Conservation (phyloP, 2,113 vertebrate species). For the Strix aluco region DNA sequence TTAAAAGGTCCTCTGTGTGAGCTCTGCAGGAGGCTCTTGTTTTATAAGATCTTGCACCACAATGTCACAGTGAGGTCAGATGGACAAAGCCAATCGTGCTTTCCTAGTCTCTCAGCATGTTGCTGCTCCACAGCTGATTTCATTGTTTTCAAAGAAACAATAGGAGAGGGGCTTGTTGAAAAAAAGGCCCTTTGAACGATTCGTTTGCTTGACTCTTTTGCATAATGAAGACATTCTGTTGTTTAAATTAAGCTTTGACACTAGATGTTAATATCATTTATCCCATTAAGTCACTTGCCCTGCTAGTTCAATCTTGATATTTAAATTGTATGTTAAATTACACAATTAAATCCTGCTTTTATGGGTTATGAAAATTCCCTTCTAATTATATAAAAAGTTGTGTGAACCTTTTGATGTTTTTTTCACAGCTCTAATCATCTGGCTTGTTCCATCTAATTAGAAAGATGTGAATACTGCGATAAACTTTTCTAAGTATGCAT, state of each 20-base stretch:
- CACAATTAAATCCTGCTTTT: conserved; percentile 76
- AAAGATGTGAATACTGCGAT: conserved; percentile 66
- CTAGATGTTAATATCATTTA: conserved; percentile 80
- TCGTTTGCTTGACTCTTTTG: conserved; percentile 77
- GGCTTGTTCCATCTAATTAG: conserved; percentile 71
- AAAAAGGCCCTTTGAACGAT: conserved; percentile 71
- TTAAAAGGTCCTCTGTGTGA: conserved; percentile 71
- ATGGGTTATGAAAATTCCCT: conserved; percentile 73
- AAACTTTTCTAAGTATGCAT: conserved; percentile 67
- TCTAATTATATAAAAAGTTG: conserved; percentile 73
- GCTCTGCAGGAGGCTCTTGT: conserved; percentile 73
- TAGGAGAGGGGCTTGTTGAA: conserved; percentile 74
- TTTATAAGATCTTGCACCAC: conserved; percentile 75
- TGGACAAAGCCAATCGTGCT: conserved; percentile 71
- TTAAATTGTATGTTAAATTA: conserved; percentile 83
- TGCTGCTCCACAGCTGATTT: conserved; percentile 62
- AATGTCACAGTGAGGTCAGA: conserved; percentile 71
- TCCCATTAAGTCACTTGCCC: conserved; percentile 82
- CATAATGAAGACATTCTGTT: conserved; percentile 83
- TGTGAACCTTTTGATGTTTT: conserved; percentile 71
- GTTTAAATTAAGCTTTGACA: conserved; percentile 86
- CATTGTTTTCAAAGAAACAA: conserved; percentile 84
- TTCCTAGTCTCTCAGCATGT: conserved; percentile 68
- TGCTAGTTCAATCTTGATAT: conserved; percentile 80
- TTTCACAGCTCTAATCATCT: conserved; percentile 65